Evolutionary conservation across 2,113 vertebrate species (phyloP).

Genomic region (Trachemys scripta): DNA sequence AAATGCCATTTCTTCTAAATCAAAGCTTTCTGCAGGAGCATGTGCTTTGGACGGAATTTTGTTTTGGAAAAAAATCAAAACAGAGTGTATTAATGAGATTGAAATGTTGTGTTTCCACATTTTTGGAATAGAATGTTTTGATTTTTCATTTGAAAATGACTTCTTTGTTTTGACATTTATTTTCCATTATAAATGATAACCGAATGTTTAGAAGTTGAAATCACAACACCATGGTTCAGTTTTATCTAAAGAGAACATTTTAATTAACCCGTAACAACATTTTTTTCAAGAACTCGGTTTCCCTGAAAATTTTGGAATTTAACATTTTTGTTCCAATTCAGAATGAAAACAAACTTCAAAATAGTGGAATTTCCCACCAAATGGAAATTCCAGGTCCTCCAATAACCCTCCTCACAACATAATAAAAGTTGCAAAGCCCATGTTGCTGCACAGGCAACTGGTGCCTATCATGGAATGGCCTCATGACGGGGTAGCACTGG

Average conservation of each 20-base stretch:
- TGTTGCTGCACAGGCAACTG: too few species aligned
- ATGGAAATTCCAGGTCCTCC: constrained; percentile 1
- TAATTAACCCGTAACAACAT: background rate
- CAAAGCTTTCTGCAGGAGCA: background rate
- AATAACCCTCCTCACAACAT: constrained; percentile 1
- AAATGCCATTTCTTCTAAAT: background rate
- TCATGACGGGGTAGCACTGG: background rate
- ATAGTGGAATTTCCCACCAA: constrained; percentile 41
- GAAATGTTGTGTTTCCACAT: constrained; percentile 21
- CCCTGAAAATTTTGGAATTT: constrained; percentile 3
- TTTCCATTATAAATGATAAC: constrained; percentile 14
- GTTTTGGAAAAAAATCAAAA: constrained; percentile 26
- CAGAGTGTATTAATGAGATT: constrained; percentile 30
- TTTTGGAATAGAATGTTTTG: constrained; percentile 28
- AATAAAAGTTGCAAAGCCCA: background rate
- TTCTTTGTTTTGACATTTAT: constrained; percentile 14
- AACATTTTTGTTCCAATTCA: constrained; percentile 9
- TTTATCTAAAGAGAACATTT: background rate
- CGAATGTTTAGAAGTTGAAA: constrained; percentile 46
- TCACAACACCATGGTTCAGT: constrained; percentile 9
- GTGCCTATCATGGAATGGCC: too few species aligned
- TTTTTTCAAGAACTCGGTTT: background rate
- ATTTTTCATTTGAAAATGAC: constrained; percentile 45
- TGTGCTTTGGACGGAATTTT: background rate
- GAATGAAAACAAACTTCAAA: constrained; percentile 26